Base-by-base conservation (phyloP, 2,113 vertebrate genomes). In the Rhinogobius similis region DNA sequence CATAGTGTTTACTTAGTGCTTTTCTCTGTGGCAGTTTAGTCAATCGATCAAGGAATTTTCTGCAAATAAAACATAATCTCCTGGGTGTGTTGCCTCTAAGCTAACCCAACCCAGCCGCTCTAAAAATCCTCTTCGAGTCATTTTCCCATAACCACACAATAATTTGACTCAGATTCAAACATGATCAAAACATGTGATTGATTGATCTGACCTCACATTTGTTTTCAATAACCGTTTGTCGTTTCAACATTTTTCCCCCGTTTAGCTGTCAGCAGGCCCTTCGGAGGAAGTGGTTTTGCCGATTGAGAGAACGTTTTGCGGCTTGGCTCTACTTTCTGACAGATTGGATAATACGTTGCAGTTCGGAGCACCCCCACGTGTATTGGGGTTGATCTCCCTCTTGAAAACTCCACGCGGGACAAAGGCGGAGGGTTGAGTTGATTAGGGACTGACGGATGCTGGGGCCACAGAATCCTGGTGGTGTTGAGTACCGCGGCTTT, bases 401-500 rank as follows among this genome's bases (percentile, higher is more conserved):
- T 44, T 83, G 81, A 70, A 87, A 85, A 87, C 86, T 84, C 86
- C 84, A 82, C 75, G 81, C 81, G 73, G 83, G 79, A 83, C 86
- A 89, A 88, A 24, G 21, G 46, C 82, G 82, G 83, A 78, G 86
- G 75, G 86, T 81, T 82, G 79, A 79, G 81, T 83, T 90, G 88
- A 92, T 90, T 92, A 82, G 85, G 81, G 87, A 78, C 82, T 88
- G 87, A 87, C 72, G 74, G 84, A 90, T 87, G 83, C 85, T 71
- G 73, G 78, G 85, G 79, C 85, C 69, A n/a, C 88, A 86, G 56
- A 85, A 75, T 87, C 79, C 79, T 76, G 79, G 82, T 87, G 86
- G 79, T 75, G 79, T 82, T 85, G 81, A 85, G 75, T 86, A 83
- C 75, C 53, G 29, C 32, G 21, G 73, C 90, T 92, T 92, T 92